Conservation (phyloP, 2,113 vertebrate species). For the Menura novaehollandiae region DNA sequence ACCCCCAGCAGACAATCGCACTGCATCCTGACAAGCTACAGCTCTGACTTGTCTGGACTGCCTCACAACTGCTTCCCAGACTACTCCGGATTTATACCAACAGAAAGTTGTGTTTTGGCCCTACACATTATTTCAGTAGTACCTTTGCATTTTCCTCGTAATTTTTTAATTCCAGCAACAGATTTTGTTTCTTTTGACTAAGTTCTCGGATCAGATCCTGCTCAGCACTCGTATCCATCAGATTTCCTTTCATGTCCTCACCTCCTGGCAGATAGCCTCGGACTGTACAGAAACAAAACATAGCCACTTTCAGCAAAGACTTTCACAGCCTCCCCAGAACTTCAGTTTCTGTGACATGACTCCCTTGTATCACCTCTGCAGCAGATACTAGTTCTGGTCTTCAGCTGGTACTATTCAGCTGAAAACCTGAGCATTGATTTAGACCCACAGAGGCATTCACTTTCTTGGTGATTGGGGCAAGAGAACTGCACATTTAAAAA, state of each 20-base stretch:
- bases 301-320: neutral
- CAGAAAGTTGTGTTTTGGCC: neutral
- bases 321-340: neutral
- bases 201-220: slow-evolving; percentile 94
- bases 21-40: neutral
- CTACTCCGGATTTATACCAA: neutral
- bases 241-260: slow-evolving; percentile 85
- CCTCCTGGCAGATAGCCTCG: slow-evolving; percentile 91
- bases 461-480: neutral
- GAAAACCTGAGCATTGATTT: neutral
- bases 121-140: neutral
- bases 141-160: slow-evolving; percentile 94
- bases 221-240: slow-evolving; percentile 87
- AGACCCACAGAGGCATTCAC: neutral
- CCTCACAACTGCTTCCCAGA: neutral
- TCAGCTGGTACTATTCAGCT: neutral
- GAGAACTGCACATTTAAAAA: neutral
- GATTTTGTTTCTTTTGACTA: slow-evolving; percentile 92
- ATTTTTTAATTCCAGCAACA: slow-evolving; percentile 91
- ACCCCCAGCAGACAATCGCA: neutral
- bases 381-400: neutral
- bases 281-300: slow-evolving; percentile 71
- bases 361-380: neutral
- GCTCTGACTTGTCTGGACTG: neutral
- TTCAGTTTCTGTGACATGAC: neutral